These are phyloP conservation scores for Bombylius discolor DNA, from an alignment of 2,888 invertebrate species.

Conservation along the genomic window DNA sequence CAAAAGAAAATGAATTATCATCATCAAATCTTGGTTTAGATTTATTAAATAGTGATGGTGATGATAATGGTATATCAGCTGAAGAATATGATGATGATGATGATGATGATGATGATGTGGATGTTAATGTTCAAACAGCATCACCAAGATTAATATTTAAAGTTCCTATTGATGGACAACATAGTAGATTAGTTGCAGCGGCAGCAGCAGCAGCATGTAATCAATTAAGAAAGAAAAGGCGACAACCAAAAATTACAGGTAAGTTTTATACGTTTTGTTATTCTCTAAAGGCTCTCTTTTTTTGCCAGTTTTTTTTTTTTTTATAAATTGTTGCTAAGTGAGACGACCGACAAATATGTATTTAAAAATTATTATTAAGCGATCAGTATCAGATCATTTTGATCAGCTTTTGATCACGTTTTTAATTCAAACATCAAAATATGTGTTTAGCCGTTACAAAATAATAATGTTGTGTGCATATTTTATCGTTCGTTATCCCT, in stretches of 20 bases:
- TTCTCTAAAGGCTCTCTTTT: too few relatives aligned
- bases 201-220: background rate
- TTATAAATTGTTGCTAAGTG: too few relatives aligned
- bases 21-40: constrained; percentile 16
- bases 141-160: constrained; percentile 17
- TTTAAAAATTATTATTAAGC: too few relatives aligned
- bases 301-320: too few relatives aligned
- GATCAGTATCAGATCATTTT: background rate
- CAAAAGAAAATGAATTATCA: background rate
- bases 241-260: constrained; percentile 37
- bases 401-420: background rate
- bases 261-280: constrained; percentile 13
- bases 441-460: background rate
- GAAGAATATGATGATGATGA: constrained; percentile 26
- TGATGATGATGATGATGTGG: constrained; percentile 25
- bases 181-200: background rate
- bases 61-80: background rate
- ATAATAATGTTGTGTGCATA: background rate
- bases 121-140: background rate
- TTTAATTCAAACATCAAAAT: background rate
- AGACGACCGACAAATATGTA: too few relatives aligned
- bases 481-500: background rate
- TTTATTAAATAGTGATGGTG: background rate
- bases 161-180: constrained; percentile 18
- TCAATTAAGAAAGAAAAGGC: constrained; percentile 10